Percentiles rank a stretch among this genome's conserved stretches.
phyloP scores from a whole-genome alignment of 2,888 invertebrate genomes.

The Pollenia angustigena region DNA sequence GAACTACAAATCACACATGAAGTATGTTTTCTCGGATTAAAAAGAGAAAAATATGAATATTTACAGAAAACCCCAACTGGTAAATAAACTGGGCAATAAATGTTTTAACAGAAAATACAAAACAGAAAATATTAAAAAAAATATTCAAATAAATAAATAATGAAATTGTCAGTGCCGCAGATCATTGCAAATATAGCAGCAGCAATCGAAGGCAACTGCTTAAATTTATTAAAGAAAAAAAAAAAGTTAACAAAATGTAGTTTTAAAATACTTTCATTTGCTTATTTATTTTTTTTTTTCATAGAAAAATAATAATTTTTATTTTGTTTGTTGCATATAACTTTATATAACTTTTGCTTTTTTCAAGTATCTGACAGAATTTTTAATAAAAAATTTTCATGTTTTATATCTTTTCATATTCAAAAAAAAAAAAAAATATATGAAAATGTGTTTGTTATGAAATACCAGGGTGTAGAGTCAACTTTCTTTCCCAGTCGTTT shows the following conservation, averaged over 20 bases:
- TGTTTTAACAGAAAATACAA: constrained; percentile 40
- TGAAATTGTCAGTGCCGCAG: background rate
- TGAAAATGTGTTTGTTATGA: constrained; percentile 10
- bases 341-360: background rate
- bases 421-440: constrained; percentile 24
- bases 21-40: constrained; percentile 12
- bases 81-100: constrained; percentile 42
- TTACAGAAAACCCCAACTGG: constrained; percentile 19
- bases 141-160: background rate
- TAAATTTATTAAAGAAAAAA: background rate
- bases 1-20: constrained; percentile 56
- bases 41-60: background rate
- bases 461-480: constrained; percentile 83
- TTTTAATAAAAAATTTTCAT: constrained; percentile 42
- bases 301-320: background rate
- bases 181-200: constrained; percentile 1
- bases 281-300: background rate
- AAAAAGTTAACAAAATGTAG: background rate
- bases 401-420: constrained; percentile 27
- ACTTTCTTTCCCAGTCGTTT: constrained; percentile 84
- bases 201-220: constrained; percentile 15
- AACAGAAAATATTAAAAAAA: constrained; percentile 20
- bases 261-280: constrained; percentile 3
- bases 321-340: background rate
- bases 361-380: background rate